Evolutionary conservation across 2,888 invertebrate genomes (phyloP), one percentile per base, ranked within the genome.

Genomic region (Willowsia nigromaculata): DNA sequence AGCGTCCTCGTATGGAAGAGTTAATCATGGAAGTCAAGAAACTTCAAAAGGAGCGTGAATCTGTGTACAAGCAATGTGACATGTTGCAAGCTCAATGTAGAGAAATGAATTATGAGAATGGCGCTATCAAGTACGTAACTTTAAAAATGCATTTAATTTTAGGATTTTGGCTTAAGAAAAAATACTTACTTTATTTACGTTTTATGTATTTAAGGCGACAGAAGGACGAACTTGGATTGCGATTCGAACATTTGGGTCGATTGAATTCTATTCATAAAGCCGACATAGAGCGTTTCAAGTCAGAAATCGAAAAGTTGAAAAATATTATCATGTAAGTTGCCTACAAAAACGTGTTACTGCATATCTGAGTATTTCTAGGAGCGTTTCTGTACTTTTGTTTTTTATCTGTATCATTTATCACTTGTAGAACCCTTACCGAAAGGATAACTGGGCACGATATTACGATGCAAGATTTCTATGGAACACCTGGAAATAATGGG

Each of bases 271-370:
- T 71, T 22, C 62, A 83, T 5, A 37, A 25, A 18, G 68, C 62
- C 33, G 82, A 87, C 37, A 65, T 43, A 13, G 86, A 90, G 4
- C 76, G 43, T 6, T 43, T 71, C 9, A 81, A 76, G 40, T 22
- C 27, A 0, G 90, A 90, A 68, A 88, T 56, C 30, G 81, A 68
- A 0, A 81, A 88, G 9, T 40, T 90, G 37, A 85, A 81, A 65
- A 88, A 90, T 68, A 88, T 88, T 53, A 84, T 90, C 13, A 78
- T 90, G 88, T 90, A 56, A 84, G 78, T 37, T n/a, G n/a, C n/a
- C n/a, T n/a, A n/a, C n/a, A n/a, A n/a, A n/a, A n/a, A n/a, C n/a
- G n/a, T n/a, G n/a, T n/a, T n/a, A n/a, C n/a, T n/a, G n/a, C n/a
- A n/a, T n/a, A n/a, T n/a, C n/a, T n/a, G n/a, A n/a, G n/a, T n/a